phyloP scores from a whole-genome alignment of 2,797 vertebrate species.

The Eulemur mongoz region DNA sequence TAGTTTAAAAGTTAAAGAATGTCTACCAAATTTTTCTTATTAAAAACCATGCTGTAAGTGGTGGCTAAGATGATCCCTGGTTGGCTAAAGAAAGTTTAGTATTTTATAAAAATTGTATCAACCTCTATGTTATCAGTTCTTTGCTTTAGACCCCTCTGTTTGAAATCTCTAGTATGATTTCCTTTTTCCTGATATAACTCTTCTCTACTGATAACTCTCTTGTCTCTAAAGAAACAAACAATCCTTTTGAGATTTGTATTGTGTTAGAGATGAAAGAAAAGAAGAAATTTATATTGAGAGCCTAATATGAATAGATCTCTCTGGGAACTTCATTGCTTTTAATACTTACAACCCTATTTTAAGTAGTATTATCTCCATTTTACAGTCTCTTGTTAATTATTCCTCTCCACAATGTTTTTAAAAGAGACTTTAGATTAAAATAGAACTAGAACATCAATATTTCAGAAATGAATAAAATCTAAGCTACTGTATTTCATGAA shows the following conservation, averaged over 20 bases:
- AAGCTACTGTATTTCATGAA: background rate
- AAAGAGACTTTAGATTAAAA: background rate
- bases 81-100: background rate
- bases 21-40: background rate
- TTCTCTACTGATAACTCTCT: background rate
- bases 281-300: background rate
- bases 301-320: background rate
- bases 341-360: background rate
- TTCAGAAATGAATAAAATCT: slow-evolving; percentile 32
- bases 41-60: background rate
- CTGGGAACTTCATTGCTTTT: background rate
- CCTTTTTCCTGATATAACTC: background rate
- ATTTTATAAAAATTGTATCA: slow-evolving; percentile 3
- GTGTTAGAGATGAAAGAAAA: background rate
- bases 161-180: slow-evolving; percentile 2
- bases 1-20: slow-evolving; percentile 3
- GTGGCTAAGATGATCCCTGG: background rate
- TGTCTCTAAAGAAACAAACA: slow-evolving; percentile 18
- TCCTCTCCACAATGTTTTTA: background rate
- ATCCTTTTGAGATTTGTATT: background rate
- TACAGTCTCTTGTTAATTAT: background rate
- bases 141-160: background rate
- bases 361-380: background rate
- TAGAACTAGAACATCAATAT: slow-evolving; percentile 12
- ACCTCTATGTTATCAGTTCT: background rate